Evolutionary conservation across 2,797 vertebrate species (phyloP).

Genomic region (Gymnopithys bicolor): DNA sequence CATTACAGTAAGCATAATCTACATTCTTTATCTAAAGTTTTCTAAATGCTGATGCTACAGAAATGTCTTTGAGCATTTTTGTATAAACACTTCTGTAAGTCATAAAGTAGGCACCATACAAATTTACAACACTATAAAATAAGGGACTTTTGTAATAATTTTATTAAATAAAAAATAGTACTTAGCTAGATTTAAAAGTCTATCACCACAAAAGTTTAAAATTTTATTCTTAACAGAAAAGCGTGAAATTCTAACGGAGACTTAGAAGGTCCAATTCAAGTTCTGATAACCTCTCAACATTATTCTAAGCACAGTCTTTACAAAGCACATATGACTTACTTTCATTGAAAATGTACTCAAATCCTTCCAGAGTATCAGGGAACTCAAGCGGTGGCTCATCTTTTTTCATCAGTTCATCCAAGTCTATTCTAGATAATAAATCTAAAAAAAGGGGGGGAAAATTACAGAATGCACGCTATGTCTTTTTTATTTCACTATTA

Average conservation of each 20-base stretch:
- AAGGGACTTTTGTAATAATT: neutral
- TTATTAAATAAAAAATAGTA: conserved; percentile 10
- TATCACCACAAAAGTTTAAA: neutral
- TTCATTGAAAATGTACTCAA: conserved; percentile 97
- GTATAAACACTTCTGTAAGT: neutral
- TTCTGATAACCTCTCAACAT: neutral
- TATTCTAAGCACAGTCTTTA: conserved; percentile 16
- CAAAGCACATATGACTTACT: conserved; percentile 81
- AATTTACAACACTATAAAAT: neutral
- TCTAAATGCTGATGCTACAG: neutral
- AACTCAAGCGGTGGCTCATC: conserved; percentile 96
- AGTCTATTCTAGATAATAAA: conserved; percentile 95
- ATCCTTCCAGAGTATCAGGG: conserved; percentile 94
- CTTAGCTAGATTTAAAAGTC: conserved; percentile 20
- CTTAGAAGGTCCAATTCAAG: conserved; percentile 13
- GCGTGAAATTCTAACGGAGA: conserved; percentile 12
- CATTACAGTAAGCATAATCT: too few relatives aligned
- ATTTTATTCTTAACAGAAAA: conserved; percentile 31
- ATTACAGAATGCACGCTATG: neutral
- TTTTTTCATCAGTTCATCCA: conserved; percentile 99
- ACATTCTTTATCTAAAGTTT: neutral
- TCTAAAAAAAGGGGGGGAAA: conserved; percentile 77
- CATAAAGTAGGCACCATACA: neutral
- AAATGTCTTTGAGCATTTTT: conserved; percentile 2
- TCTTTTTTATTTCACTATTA: neutral